A percentile compares a stretch with the other conserved stretches of the same genome.
Evolutionary conservation across 2,113 vertebrate species (phyloP).

Genomic region (Condylura cristata): DNA sequence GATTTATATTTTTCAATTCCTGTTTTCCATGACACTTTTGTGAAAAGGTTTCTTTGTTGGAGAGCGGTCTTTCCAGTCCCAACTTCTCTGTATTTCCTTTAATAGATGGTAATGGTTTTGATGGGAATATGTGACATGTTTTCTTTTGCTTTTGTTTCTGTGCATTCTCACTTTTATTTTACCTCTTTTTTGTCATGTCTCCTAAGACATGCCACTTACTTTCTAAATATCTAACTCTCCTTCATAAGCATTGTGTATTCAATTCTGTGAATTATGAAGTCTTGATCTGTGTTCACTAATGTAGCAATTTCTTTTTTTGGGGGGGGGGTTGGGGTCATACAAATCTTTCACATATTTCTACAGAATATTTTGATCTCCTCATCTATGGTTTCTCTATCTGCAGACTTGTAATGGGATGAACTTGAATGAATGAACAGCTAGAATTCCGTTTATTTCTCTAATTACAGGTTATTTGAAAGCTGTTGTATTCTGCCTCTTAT

Average conservation of each 20-base stretch:
- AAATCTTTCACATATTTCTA: neutral
- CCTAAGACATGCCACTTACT: neutral
- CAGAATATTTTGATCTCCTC: neutral
- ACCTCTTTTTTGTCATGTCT: neutral
- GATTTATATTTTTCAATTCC: neutral
- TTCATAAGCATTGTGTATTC: neutral
- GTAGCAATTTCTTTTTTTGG: neutral
- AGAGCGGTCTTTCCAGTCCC: neutral
- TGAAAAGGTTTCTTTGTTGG: neutral
- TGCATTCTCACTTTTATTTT: neutral
- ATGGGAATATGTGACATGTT: neutral
- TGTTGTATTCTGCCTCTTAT: neutral
- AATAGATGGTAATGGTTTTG: neutral
- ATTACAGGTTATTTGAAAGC: neutral
- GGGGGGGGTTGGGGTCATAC: neutral
- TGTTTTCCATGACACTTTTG: neutral
- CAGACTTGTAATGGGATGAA: neutral
- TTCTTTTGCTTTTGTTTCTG: neutral
- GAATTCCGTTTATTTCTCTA: neutral
- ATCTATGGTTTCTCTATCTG: no score
- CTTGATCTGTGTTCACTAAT: neutral
- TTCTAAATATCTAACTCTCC: neutral
- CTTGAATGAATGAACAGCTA: no score
- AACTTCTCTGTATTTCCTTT: neutral
- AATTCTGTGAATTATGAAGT: neutral